A percentile compares a stretch with the other conserved stretches of the same genome.
These are phyloP conservation scores for Drosophila simulans DNA, from an alignment of 1,140 invertebrate genomes.

Conservation along the genomic window DNA sequence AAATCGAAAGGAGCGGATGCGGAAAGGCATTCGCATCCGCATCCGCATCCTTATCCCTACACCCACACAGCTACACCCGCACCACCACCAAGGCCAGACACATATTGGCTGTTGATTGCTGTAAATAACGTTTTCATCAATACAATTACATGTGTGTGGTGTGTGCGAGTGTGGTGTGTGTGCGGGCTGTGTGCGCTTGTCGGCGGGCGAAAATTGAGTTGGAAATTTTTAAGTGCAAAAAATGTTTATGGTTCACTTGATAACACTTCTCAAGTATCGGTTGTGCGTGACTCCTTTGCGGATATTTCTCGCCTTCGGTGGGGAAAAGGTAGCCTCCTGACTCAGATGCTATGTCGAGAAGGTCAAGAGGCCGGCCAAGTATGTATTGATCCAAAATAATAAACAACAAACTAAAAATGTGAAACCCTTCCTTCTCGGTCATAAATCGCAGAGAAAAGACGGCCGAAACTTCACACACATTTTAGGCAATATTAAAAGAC, in stretches of 20 bases:
- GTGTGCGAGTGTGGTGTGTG: background rate
- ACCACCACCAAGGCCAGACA: slow-evolving; percentile 19
- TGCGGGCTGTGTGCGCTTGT: slow-evolving; percentile 40
- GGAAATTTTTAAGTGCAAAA: slow-evolving; percentile 73
- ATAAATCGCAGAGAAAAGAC: background rate
- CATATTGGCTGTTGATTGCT: slow-evolving; percentile 62
- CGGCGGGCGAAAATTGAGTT: slow-evolving; percentile 69
- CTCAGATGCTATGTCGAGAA: slow-evolving; percentile 15
- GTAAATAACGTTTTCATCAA: slow-evolving; percentile 80
- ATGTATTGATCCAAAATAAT: slow-evolving; percentile 30
- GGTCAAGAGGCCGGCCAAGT: slow-evolving; percentile 1
- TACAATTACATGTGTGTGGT: slow-evolving; percentile 59
- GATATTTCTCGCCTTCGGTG: background rate
- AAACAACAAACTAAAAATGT: slow-evolving; percentile 11
- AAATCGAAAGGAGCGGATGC: slow-evolving; percentile 30
- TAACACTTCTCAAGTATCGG: slow-evolving; percentile 61
- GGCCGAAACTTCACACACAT: background rate
- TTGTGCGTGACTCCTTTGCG: slow-evolving; percentile 51
- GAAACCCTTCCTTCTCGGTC: background rate
- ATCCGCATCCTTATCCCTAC: background rate
- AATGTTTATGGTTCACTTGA: slow-evolving; percentile 77
- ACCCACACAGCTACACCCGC: background rate
- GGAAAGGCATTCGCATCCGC: slow-evolving; percentile 34
- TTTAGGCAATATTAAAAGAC: background rate
- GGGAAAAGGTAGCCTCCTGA: background rate